Percentiles rank a stretch among this genome's conserved stretches.
Evolutionary conservation across 2,888 invertebrate genomes (phyloP).

Genomic region (Stegana nigrithorax): DNA sequence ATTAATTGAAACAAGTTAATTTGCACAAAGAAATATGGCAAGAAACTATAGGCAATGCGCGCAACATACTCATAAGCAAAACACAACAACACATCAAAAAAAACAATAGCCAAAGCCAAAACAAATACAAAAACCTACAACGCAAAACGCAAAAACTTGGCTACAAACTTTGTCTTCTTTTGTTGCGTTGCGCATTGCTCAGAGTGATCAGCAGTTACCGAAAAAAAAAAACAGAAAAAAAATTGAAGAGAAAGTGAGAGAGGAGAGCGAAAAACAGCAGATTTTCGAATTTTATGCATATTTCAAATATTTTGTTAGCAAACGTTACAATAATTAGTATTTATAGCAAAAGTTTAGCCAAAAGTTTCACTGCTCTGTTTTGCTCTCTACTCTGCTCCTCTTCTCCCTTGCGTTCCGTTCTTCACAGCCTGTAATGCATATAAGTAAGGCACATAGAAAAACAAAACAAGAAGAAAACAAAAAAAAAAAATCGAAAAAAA

Average conservation of each 20-base stretch:
- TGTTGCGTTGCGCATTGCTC: no score
- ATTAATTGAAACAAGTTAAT: slow-evolving; percentile 68
- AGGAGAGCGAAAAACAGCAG: neutral
- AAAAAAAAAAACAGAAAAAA: neutral
- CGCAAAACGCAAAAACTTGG: no score
- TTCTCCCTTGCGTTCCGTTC: no score
- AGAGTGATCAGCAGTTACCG: neutral
- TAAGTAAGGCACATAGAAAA: no score
- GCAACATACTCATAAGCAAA: no score
- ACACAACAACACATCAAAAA: slow-evolving; percentile 34
- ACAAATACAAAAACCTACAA: no score
- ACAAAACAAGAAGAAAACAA: no score
- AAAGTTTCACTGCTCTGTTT: no score
- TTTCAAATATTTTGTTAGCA: neutral
- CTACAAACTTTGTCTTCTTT: no score
- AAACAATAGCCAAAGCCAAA: slow-evolving; percentile 1
- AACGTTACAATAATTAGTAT: slow-evolving; percentile 8
- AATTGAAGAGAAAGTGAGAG: neutral
- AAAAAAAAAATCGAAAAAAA: neutral
- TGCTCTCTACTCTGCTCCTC: no score
- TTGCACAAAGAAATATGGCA: slow-evolving; percentile 59
- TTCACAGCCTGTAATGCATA: no score
- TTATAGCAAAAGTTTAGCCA: slow-evolving; percentile 9
- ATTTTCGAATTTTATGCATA: neutral
- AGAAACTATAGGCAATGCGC: no score